Percentiles rank a stretch among this genome's conserved stretches.
phyloP scores from a whole-genome alignment of 2,888 invertebrate genomes.

The Thysanoteuthis rhombus region DNA sequence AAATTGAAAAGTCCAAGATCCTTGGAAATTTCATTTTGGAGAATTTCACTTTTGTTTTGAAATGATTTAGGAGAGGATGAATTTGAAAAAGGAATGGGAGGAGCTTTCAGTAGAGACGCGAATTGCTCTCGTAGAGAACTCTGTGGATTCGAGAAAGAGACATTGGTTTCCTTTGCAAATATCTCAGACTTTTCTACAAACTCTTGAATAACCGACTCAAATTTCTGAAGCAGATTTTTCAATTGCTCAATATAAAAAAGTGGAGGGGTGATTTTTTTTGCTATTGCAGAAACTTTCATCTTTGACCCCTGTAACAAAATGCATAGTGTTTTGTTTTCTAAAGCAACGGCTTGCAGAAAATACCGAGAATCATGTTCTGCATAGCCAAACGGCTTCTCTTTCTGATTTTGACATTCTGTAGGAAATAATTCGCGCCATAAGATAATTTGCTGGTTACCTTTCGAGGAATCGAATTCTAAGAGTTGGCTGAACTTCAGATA shows the following conservation, averaged over 20 bases:
- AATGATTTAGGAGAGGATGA: background rate
- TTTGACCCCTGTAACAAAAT: background rate
- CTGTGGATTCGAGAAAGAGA: background rate
- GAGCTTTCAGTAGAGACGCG: background rate
- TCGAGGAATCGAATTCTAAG: background rate
- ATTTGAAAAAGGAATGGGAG: background rate
- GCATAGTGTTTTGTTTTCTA: background rate
- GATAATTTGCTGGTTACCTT: background rate
- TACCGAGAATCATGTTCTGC: background rate
- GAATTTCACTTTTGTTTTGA: background rate
- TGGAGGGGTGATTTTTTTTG: background rate
- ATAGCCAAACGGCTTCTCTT: background rate
- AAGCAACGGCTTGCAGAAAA: background rate
- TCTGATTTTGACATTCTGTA: background rate
- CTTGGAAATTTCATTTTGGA: background rate
- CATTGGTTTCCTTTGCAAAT: background rate
- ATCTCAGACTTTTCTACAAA: background rate
- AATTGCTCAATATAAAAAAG: background rate
- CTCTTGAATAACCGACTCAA: background rate
- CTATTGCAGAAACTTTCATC: background rate
- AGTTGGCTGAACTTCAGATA: slow-evolving; percentile 81
- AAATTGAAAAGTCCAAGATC: background rate
- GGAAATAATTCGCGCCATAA: background rate
- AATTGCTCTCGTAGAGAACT: background rate
- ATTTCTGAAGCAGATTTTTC: background rate